A percentile compares a stretch with the other conserved stretches of the same genome.
phyloP scores from a whole-genome alignment of 2,797 vertebrate species.

The Eidolon dupreanum region DNA sequence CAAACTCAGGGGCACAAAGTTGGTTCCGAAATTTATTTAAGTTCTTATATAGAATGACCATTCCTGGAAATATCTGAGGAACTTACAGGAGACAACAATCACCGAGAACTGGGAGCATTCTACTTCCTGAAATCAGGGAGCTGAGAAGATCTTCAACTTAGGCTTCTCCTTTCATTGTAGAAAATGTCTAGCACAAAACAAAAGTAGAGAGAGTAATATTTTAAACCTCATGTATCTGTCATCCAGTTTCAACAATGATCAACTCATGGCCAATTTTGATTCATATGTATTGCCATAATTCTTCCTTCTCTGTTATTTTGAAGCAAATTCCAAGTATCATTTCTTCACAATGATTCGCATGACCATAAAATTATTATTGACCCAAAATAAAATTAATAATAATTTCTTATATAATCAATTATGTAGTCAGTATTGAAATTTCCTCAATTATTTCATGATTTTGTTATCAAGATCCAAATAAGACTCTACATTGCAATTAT shows the following conservation, averaged over 20 bases:
- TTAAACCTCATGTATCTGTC: background rate
- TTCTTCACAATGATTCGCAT: background rate
- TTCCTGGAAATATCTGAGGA: background rate
- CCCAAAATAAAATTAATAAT: slow-evolving; percentile 60
- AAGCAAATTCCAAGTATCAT: slow-evolving; percentile 45
- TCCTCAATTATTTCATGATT: slow-evolving; percentile 15
- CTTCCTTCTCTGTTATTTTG: slow-evolving; percentile 22
- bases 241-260: background rate
- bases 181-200: background rate
- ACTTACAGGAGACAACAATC: background rate
- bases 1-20: background rate
- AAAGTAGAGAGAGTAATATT: background rate
- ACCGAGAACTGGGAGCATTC: background rate
- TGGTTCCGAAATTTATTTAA: background rate
- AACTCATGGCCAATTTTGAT: background rate
- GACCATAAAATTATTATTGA: slow-evolving; percentile 48
- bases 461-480: background rate
- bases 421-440: slow-evolving; percentile 31
- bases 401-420: slow-evolving; percentile 48
- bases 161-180: background rate
- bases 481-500: background rate
- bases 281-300: background rate
- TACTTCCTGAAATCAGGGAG: background rate
- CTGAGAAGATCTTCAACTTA: background rate
- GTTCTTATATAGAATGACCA: background rate